These are phyloP conservation scores for Cosmia pyralina DNA, from an alignment of 2,888 invertebrate species.

Conservation along the genomic window DNA sequence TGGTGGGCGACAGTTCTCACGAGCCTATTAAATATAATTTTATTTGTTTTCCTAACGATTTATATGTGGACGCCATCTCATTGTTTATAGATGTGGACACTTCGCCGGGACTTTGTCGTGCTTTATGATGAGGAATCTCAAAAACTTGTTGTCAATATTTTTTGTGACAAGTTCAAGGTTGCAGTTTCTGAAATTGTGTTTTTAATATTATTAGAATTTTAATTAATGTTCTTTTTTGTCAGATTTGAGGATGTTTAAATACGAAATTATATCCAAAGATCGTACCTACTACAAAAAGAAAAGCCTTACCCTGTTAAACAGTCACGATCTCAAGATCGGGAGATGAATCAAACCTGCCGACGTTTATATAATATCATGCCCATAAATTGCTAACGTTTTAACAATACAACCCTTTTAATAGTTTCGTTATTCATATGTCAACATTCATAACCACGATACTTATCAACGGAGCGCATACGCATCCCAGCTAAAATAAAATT, in stretches of 20 bases:
- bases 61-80: constrained; percentile 73
- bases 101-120: constrained; percentile 68
- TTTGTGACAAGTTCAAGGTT: constrained; percentile 21
- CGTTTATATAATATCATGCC: constrained; percentile 72
- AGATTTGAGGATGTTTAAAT: not conserved
- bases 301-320: not conserved
- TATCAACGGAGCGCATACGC: constrained; percentile 78
- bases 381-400: constrained; percentile 81
- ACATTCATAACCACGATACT: constrained; percentile 84
- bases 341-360: constrained; percentile 22
- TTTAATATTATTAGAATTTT: not conserved
- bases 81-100: constrained; percentile 75
- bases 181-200: constrained; percentile 6
- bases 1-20: constrained; percentile 90
- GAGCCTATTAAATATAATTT: constrained; percentile 89
- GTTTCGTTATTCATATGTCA: constrained; percentile 78
- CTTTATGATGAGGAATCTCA: constrained; percentile 74
- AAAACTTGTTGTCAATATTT: constrained; percentile 61
- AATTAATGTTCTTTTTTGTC: not conserved
- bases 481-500: constrained; percentile 80
- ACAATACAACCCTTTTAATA: constrained; percentile 79
- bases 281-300: not conserved
- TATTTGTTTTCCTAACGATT: constrained; percentile 84
- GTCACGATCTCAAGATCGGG: constrained; percentile 19
- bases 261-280: not conserved